phyloP scores from a whole-genome alignment of 2,113 vertebrate species.

The Geothlypis trichas region DNA sequence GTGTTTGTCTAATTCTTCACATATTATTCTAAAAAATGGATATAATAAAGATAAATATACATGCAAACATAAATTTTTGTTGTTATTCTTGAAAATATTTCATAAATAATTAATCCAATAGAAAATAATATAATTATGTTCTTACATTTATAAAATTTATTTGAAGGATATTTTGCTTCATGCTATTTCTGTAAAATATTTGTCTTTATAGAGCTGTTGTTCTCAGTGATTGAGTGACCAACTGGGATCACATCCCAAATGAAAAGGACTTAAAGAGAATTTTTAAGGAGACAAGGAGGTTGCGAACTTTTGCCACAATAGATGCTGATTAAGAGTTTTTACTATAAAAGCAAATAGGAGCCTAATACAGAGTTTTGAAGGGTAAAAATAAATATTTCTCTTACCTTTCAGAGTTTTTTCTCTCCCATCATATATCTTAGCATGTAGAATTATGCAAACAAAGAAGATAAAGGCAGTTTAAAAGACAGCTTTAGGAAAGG shows the following conservation, averaged over 20 bases:
- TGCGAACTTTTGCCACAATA: neutral
- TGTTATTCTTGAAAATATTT: neutral
- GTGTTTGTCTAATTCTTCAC: neutral
- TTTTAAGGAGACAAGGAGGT: neutral
- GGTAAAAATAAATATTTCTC: neutral
- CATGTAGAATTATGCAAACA: neutral
- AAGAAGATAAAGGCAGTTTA: neutral
- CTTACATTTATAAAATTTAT: neutral
- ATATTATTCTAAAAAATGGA: neutral
- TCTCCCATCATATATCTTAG: neutral
- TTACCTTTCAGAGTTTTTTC: neutral
- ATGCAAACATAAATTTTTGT: rapidly evolving
- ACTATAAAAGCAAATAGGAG: neutral
- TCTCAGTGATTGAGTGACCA: neutral
- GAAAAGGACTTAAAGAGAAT: neutral
- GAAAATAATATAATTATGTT: neutral
- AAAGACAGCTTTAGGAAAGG: neutral
- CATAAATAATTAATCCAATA: neutral
- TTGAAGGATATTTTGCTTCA: neutral
- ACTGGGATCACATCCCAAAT: neutral
- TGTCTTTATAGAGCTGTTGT: neutral
- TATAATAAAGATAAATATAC: neutral
- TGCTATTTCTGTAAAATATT: neutral
- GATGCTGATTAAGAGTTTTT: neutral
- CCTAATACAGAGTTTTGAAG: neutral